Percentiles rank a stretch among this genome's conserved stretches.
Conservation (phyloP, 1,140 invertebrate genomes). For the Pseudomyrmex cubaensis region DNA sequence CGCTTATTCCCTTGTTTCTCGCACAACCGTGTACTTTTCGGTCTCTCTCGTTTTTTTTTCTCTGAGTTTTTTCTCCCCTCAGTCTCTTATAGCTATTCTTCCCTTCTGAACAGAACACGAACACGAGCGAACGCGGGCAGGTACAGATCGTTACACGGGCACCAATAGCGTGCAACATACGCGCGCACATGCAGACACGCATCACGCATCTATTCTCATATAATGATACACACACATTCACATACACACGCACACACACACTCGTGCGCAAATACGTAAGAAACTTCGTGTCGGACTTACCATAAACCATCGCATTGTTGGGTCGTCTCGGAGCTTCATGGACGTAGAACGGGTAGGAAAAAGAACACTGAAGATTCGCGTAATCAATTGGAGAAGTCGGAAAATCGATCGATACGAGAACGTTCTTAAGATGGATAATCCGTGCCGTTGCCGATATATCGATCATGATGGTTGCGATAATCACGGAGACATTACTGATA, state of each 20-base stretch:
- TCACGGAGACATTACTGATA: conserved; percentile 1
- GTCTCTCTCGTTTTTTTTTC: conserved; percentile 2
- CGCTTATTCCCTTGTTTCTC: conserved; percentile 49
- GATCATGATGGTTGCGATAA: neutral
- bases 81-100: neutral
- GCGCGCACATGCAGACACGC: neutral
- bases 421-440: neutral
- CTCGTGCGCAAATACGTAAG: conserved; percentile 37
- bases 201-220: neutral
- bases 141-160: conserved; percentile 57
- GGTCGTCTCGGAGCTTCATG: conserved; percentile 58
- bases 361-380: neutral
- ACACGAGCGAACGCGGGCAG: conserved; percentile 52
- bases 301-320: conserved; percentile 50
- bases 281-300: conserved; percentile 54
- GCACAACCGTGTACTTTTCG: conserved; percentile 15
- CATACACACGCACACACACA: neutral
- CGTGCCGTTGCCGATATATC: neutral
- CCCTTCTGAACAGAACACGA: neutral
- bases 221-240: neutral
- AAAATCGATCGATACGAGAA: conserved; percentile 39
- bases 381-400: neutral
- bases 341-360: conserved; percentile 1
- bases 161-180: conserved; percentile 38
- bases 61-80: neutral